A percentile compares a stretch with the other conserved stretches of the same genome.
Conservation (phyloP, 2,888 invertebrate genomes). For the Fissipunctia ypsillon region DNA sequence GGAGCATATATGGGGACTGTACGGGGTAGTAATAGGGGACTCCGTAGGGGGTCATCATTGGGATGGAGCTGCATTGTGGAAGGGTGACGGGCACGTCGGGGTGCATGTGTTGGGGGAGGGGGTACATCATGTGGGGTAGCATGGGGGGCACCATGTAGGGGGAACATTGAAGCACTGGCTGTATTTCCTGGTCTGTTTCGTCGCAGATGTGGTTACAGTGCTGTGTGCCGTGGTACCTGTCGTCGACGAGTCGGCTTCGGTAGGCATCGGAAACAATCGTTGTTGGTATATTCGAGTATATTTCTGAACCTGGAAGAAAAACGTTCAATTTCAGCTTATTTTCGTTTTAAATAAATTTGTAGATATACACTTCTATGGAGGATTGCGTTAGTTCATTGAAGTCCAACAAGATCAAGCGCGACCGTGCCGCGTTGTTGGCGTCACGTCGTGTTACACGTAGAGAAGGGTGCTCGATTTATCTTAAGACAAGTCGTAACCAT, state of each 20-base stretch:
- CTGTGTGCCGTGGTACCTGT: constrained; percentile 68
- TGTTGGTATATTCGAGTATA: constrained; percentile 84
- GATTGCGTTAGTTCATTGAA: too few relatives aligned
- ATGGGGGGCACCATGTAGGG: constrained; percentile 67
- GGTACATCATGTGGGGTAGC: constrained; percentile 78
- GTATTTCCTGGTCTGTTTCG: constrained; percentile 74
- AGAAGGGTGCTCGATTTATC: too few relatives aligned
- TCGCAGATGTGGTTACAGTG: constrained; percentile 74
- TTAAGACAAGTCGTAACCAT: too few relatives aligned
- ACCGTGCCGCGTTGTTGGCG: too few relatives aligned
- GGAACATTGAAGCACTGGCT: constrained; percentile 71
- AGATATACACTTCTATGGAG: too few relatives aligned
- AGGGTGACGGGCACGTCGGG: constrained; percentile 75
- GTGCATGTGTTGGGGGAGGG: constrained; percentile 72
- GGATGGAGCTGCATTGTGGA: constrained; percentile 75
- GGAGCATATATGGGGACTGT: constrained; percentile 87
- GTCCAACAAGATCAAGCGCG: too few relatives aligned
- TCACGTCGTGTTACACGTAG: too few relatives aligned
- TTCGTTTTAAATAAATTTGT: neutral
- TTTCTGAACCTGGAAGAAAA: constrained; percentile 77
- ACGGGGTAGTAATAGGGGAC: constrained; percentile 87
- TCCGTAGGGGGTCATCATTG: constrained; percentile 83
- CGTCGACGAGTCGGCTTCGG: constrained; percentile 71
- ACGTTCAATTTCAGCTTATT: neutral
- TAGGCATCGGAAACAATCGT: constrained; percentile 72